Evolutionary conservation across 2,888 invertebrate genomes (phyloP), one percentile per base, ranked within the genome.

Genomic region (Malachius bipustulatus): DNA sequence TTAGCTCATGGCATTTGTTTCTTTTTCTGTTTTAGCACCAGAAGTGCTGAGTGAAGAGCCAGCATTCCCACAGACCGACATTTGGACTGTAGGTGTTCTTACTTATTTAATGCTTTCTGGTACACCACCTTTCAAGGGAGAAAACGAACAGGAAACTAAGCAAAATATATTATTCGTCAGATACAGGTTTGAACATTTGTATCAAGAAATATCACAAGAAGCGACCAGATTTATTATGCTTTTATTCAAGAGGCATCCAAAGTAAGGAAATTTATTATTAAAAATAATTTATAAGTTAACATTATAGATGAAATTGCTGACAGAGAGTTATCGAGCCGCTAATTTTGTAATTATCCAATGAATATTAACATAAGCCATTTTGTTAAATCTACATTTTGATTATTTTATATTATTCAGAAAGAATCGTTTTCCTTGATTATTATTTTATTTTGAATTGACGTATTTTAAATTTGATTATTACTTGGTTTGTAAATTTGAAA

Each of bases 51-150:
- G 77, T 55, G 83, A 88, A 56, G 91, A 93, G 62, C 77, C 82
- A 4, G 82, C 89, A 16, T 84, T 79, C 60, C 83, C 83, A 2
- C 87, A 89, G 59, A 83, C 88, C 2, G 98, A 98, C 64, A 79
- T 97, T 51, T 98, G 97, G 98, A 82, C 88, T 12, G 73, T 97
- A 33, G 97, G 94, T 34, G 88, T 88, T 8, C 66, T 97, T 4
- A 71, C 88, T 1, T 98, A 97, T 65, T 71, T 94, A 28, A 71
- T 98, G 67, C 64, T 98, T 45, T 93, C 93, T 3, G 97, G 96
- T 10, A 78, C 76, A 38, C 82, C 93, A 35, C 93, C 97, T 30
- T 98, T 91, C 77, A 70, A 73, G 39, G 94, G 91, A 2, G 67
- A 66, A 2, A 80, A 81, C 48, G 79, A 82, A 38, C 71, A 77